These are phyloP conservation scores for Octomys mimax DNA, from an alignment of 2,797 vertebrate genomes.

Conservation along the genomic window DNA sequence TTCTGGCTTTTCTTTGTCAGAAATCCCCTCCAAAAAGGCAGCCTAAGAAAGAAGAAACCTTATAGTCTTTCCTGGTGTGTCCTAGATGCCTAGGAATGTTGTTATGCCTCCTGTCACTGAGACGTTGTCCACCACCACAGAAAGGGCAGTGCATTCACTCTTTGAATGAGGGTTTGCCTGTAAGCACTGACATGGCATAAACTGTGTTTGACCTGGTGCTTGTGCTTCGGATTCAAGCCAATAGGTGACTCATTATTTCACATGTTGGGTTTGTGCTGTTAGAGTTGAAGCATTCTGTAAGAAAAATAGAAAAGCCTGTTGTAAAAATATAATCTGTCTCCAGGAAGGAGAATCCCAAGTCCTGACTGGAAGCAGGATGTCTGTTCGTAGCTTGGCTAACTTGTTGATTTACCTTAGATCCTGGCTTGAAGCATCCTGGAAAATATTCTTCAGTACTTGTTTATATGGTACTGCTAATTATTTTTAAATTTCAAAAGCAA, in stretches of 20 bases:
- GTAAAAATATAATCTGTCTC: slow-evolving; percentile 69
- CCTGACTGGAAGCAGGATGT: not conserved
- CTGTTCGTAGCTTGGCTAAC: not conserved
- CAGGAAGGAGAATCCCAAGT: slow-evolving; percentile 72
- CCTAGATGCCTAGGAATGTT: not conserved
- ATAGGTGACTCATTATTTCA: slow-evolving; percentile 79
- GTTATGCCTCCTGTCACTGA: not conserved
- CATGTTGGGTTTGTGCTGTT: slow-evolving; percentile 74
- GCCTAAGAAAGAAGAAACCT: not conserved
- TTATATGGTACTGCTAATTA: not conserved
- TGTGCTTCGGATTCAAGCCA: slow-evolving; percentile 70
- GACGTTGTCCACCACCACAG: not conserved
- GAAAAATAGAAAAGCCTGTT: slow-evolving; percentile 76
- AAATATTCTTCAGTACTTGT: not conserved
- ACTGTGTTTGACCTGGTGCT: slow-evolving; percentile 76
- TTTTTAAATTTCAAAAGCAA: not conserved
- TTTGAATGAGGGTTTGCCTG: not conserved
- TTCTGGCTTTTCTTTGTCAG: slow-evolving; percentile 10
- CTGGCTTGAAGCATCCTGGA: slow-evolving; percentile 14
- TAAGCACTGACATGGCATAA: slow-evolving; percentile 65
- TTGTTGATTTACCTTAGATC: slow-evolving; percentile 15
- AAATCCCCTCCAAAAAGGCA: not conserved
- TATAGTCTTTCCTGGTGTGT: not conserved
- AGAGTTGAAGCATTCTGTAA: slow-evolving; percentile 64
- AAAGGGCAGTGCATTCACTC: not conserved